Conservation (phyloP, 2,888 invertebrate genomes). For the Macaria liturata region DNA sequence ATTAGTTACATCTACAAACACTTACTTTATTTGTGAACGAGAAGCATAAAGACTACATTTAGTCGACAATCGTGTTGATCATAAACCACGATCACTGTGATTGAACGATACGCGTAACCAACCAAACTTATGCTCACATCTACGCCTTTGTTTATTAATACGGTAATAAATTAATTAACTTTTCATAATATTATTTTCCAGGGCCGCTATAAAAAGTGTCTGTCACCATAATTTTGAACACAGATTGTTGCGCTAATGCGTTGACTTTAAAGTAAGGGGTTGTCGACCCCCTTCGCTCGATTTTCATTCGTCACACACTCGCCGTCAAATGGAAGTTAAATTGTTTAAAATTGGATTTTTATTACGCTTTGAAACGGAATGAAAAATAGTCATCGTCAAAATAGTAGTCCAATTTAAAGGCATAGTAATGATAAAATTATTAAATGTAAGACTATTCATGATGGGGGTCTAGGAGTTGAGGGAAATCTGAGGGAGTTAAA, state of each 20-base stretch:
- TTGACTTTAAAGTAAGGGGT: slow-evolving; percentile 67
- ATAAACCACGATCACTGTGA: slow-evolving; percentile 9
- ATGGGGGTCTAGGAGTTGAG: too few species aligned
- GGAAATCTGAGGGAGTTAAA: slow-evolving; percentile 6
- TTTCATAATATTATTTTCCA: slow-evolving; percentile 65
- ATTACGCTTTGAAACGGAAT: slow-evolving; percentile 62
- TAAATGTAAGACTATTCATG: too few species aligned
- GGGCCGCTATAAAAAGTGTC: slow-evolving; percentile 69
- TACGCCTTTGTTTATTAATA: slow-evolving; percentile 62
- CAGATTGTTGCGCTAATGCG: slow-evolving; percentile 76
- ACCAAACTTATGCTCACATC: slow-evolving; percentile 54
- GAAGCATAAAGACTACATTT: too few species aligned
- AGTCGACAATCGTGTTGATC: too few species aligned
- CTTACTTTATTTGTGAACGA: too few species aligned
- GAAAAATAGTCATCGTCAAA: slow-evolving; percentile 43
- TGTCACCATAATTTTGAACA: slow-evolving; percentile 78
- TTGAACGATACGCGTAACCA: slow-evolving; percentile 23
- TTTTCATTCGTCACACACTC: slow-evolving; percentile 78
- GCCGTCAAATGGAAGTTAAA: slow-evolving; percentile 76
- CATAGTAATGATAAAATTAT: too few species aligned
- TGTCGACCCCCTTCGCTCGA: slow-evolving; percentile 66
- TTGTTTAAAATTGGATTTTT: slow-evolving; percentile 78
- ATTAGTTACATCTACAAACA: too few species aligned
- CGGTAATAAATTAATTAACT: slow-evolving; percentile 74
- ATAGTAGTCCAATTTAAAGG: neutral